Percentiles rank a stretch among this genome's conserved stretches.
Conservation (phyloP, 2,113 vertebrate genomes). For the Corythoichthys haematopterus region DNA sequence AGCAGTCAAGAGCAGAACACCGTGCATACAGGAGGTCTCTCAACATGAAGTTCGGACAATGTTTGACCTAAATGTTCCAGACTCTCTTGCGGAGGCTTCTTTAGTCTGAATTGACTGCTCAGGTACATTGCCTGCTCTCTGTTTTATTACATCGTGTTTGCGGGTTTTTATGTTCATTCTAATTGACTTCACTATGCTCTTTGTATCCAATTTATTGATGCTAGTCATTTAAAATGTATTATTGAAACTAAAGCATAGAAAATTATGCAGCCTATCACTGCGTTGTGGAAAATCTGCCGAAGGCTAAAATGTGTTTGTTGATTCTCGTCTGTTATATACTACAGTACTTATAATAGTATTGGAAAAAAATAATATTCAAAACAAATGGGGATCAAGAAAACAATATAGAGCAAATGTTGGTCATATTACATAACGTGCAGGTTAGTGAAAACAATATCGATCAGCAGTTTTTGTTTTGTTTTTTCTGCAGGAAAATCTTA, state of each 20-base stretch:
- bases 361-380: not conserved
- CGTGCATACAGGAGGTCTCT: constrained; percentile 29
- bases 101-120: constrained; percentile 44
- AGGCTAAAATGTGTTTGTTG: not conserved
- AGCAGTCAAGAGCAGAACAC: constrained; percentile 37
- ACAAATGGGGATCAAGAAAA: not conserved
- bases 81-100: constrained; percentile 41
- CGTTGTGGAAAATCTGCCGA: not conserved
- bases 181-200: constrained; percentile 6
- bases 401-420: not conserved
- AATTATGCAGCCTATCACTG: not conserved
- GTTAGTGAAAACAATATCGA: constrained; percentile 13
- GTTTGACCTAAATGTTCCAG: constrained; percentile 41
- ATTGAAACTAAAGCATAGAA: not conserved
- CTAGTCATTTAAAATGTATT: not conserved
- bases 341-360: not conserved
- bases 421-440: constrained; percentile 5
- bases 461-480: constrained; percentile 23
- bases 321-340: not conserved
- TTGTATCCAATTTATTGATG: constrained; percentile 10
- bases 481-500: constrained; percentile 45
- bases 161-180: constrained; percentile 6
- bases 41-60: constrained; percentile 23
- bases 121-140: constrained; percentile 62
- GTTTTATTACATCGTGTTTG: constrained; percentile 5